Evolutionary conservation across 2,797 vertebrate species (phyloP), one percentile per base, ranked within the genome.

Genomic region (Bufotes viridis): DNA sequence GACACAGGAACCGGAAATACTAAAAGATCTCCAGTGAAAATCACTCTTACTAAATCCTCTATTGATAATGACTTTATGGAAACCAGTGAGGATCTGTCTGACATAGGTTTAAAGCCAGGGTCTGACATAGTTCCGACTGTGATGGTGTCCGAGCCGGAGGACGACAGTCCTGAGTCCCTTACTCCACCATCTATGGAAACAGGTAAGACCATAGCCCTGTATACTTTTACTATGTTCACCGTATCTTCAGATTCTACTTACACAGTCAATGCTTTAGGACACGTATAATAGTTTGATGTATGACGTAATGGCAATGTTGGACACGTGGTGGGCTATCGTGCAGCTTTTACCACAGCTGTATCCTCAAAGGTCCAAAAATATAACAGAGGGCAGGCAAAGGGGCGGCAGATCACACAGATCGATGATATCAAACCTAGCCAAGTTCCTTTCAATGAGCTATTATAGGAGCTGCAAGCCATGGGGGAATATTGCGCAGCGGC

Each of bases 101-200:
- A 97, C 60, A 90, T 90, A 0, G 93, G 97, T 85, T 96, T 98
- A 87, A 99, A 97, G 85, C 96, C 96, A 11, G 96, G 96, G 86
- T 93, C 93, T 4, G 97, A 98, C 90, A 97, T 95, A n/a, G 97
- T 99, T 81, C 98, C 98, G 7, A 98, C 93, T 0, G 97, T 99
- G 90, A 99, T 95, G 0, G 96, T 99, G 69, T 99, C 98, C 0
- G 98, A 99, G 93, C 98, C 98, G 0, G 98, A 99, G 93, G 98
- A 99, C n/a, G 97, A 99, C 89, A 99, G 98, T 91, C 97, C 97
- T 0, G 96, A 96, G 0, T 99, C 98, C 13, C 94, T 97, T 87
- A 98, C 96, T 0, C 96, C 97, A 85, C 98, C 98, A 0, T 98
- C 97, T 87, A 97, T 96, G 91, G 96, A 96, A 94, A 96, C 92